These are phyloP conservation scores for Apamea monoglypha DNA, from an alignment of 2,888 invertebrate genomes.

Conservation along the genomic window DNA sequence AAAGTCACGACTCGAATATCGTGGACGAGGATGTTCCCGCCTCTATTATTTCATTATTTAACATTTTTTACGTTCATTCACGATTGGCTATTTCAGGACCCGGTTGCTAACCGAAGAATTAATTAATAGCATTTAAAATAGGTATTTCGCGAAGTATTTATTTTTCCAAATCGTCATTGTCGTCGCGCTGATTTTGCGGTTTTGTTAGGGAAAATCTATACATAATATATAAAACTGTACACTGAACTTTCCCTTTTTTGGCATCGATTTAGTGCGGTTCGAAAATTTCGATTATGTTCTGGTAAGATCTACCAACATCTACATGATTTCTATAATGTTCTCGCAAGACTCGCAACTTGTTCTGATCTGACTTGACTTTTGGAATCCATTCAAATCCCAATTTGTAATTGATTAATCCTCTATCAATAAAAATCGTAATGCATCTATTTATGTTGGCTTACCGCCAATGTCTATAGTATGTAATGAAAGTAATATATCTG, in stretches of 20 bases:
- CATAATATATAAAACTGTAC: not conserved
- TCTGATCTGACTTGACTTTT: conserved; percentile 8
- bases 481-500: conserved; percentile 50
- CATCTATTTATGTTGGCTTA: conserved; percentile 59
- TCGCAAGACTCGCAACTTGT: not conserved
- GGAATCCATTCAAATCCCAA: conserved; percentile 30
- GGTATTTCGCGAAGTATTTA: not conserved
- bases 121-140: conserved; percentile 8
- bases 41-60: conserved; percentile 46
- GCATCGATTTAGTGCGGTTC: not conserved
- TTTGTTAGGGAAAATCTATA: conserved; percentile 16
- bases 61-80: conserved; percentile 47
- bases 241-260: conserved; percentile 7
- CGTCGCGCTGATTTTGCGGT: not conserved
- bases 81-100: conserved; percentile 19
- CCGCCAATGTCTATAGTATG: conserved; percentile 50
- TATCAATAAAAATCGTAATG: conserved; percentile 50
- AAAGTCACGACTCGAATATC: conserved; percentile 75
- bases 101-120: conserved; percentile 17
- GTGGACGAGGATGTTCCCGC: conserved; percentile 55
- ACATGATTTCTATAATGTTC: not conserved
- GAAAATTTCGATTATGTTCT: not conserved
- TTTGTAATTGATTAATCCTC: conserved; percentile 21
- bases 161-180: not conserved
- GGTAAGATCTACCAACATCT: not conserved